A percentile compares a stretch with the other conserved stretches of the same genome.
Evolutionary conservation across 2,888 invertebrate species (phyloP).

Genomic region (Erannis defoliaria): DNA sequence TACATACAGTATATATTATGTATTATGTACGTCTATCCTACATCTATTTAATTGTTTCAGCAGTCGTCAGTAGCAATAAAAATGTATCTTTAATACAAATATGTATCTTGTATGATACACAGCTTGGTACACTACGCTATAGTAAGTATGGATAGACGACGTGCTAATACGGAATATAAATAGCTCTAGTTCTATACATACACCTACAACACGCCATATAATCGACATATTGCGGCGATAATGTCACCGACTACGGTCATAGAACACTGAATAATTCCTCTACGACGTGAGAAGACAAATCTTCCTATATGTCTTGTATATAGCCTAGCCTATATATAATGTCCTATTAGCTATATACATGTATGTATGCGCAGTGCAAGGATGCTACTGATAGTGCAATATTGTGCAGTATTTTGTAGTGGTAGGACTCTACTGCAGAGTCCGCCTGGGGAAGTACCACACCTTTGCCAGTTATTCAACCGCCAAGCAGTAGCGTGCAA

Average conservation of each 20-base stretch:
- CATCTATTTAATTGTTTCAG: too few species aligned
- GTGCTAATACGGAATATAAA: background rate
- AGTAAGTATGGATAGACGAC: background rate
- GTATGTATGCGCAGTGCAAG: background rate
- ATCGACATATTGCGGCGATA: slow-evolving; percentile 13
- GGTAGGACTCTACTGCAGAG: too few species aligned
- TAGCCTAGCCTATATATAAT: background rate
- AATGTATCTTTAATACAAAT: too few species aligned
- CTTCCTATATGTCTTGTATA: slow-evolving; percentile 3
- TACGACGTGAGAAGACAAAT: background rate
- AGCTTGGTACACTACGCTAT: background rate
- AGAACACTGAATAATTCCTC: slow-evolving; percentile 27
- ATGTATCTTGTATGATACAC: too few species aligned
- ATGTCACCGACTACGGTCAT: slow-evolving; percentile 14
- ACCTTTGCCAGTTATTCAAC: too few species aligned
- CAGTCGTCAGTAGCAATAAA: too few species aligned
- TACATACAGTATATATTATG: too few species aligned
- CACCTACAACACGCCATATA: background rate
- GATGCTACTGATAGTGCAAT: background rate
- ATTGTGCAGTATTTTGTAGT: too few species aligned
- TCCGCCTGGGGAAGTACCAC: too few species aligned
- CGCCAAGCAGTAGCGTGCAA: too few species aligned
- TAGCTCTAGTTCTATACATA: background rate
- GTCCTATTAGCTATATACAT: background rate
- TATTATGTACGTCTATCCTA: too few species aligned